A percentile compares a stretch with the other conserved stretches of the same genome.
Evolutionary conservation across 2,113 vertebrate genomes (phyloP).

Genomic region (Hippocampus mohnikei): DNA sequence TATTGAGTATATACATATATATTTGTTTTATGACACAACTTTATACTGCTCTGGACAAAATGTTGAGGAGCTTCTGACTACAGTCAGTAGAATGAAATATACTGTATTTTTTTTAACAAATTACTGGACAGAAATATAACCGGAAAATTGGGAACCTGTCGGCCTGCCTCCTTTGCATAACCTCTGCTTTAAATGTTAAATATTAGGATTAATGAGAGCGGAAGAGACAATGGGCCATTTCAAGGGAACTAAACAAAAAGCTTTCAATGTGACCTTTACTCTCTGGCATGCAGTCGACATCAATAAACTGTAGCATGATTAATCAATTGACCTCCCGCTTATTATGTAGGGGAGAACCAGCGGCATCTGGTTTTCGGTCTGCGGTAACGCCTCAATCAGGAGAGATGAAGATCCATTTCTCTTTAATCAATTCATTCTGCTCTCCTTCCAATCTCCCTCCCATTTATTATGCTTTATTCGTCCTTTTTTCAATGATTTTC

Average conservation of each 20-base stretch:
- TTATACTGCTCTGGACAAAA: too few species aligned
- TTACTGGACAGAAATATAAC: too few species aligned
- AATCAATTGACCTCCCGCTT: conserved; percentile 32
- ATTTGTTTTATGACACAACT: too few species aligned
- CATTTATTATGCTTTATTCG: conserved; percentile 77
- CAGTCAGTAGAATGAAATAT: too few species aligned
- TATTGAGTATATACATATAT: too few species aligned
- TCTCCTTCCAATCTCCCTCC: conserved; percentile 67
- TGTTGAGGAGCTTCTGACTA: too few species aligned
- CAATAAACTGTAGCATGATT: conserved; percentile 45
- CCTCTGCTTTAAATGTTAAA: conserved; percentile 13
- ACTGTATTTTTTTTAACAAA: too few species aligned
- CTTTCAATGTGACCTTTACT: conserved; percentile 33
- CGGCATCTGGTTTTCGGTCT: conserved; percentile 51
- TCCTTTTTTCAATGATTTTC: conserved; percentile 70
- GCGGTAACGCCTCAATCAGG: conserved; percentile 53
- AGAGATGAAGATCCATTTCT: conserved; percentile 67
- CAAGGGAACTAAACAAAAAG: conserved; percentile 35
- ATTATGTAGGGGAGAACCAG: background rate
- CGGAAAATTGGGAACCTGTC: background rate
- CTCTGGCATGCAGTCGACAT: conserved; percentile 33
- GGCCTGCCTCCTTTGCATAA: background rate
- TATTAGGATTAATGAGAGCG: conserved; percentile 31
- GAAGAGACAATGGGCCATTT: conserved; percentile 29
- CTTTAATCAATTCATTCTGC: conserved; percentile 72